Evolutionary conservation across 2,888 invertebrate genomes (phyloP).

Genomic region (Trachelus troglodyta): DNA sequence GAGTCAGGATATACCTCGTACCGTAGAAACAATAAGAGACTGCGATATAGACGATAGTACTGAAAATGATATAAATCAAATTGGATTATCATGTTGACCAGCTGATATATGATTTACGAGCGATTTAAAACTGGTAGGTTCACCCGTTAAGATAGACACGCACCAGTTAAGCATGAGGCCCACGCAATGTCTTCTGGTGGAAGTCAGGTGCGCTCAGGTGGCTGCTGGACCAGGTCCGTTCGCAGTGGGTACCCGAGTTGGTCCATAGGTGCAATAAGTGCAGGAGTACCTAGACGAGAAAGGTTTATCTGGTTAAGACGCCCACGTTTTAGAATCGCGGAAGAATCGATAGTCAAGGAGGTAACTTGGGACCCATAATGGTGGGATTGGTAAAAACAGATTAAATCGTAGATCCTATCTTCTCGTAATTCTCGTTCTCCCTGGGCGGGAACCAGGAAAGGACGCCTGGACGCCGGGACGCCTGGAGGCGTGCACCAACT

Average conservation of each 20-base stretch:
- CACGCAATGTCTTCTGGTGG: constrained; percentile 33
- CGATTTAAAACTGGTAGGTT: neutral
- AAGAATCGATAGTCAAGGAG: constrained; percentile 20
- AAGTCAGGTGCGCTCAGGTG: constrained; percentile 42
- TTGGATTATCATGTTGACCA: neutral
- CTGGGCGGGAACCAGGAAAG: constrained; percentile 45
- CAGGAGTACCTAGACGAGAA: neutral
- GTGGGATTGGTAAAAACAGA: constrained; percentile 47
- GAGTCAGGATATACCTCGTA: neutral
- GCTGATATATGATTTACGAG: neutral
- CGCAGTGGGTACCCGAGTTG: neutral
- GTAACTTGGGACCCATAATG: constrained; percentile 33
- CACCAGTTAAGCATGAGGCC: constrained; percentile 20
- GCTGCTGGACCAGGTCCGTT: neutral
- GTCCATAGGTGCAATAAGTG: neutral
- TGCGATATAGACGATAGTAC: neutral
- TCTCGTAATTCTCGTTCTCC: constrained; percentile 37
- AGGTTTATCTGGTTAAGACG: neutral
- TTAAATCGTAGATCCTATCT: constrained; percentile 51
- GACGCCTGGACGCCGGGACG: constrained; percentile 10
- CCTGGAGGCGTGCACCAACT: constrained; percentile 40
- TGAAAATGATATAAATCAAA: neutral
- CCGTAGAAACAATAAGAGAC: neutral
- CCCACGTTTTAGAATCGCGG: constrained; percentile 5
- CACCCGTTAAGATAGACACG: neutral